Base-by-base conservation (phyloP, 2,113 vertebrate species). In the Condylura cristata region DNA sequence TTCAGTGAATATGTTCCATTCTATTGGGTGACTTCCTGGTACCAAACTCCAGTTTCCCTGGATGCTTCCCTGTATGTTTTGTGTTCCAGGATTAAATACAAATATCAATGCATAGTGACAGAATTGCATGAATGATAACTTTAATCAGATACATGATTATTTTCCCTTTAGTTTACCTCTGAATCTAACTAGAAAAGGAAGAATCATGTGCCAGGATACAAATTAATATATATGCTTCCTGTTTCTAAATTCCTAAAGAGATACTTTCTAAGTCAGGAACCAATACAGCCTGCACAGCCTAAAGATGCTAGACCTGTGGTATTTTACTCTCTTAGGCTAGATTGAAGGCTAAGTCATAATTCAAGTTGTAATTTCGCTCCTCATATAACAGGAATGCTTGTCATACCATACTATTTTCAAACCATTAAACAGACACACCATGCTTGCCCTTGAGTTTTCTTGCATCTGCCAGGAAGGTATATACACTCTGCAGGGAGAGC, bases 361-460 rank as follows among this genome's bases (percentile, higher is more conserved):
- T 80, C 79, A 65, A 16, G 30, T 34, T 46, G 74, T 14, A 74
- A 0, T 58, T 6, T 37, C n/a, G 32, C 1, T 71, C 41, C 72
- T 34, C 13, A 6, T 41, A 34, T 26, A 86, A 93, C 11, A 13
- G 46, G 26, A 70, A 39, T 20, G 86, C 30, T 89, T 83, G 0
- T 44, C 14, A 39, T 44, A 44, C 17, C 3, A 10, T 63, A 34
- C 20, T 56, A 51, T n/a, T 63, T 58, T 12, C 30, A 58, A 41
- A 34, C 8, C 2, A 8, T 68, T 51, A 1, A 71, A 12, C 46
- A 80, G 39, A 5, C 3, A 17, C 0, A 28, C 16, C 0, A 6
- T 4, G 0, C 32, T n/a, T 90, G 28, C 24, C 13, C 17, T 34
- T 11, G 32, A 9, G 18, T 41, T 68, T 13, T 56, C 14, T 13